Evolutionary conservation across 53 echinoderm and acorn worm species (phyloP).

Genomic region (Astropecten irregularis): DNA sequence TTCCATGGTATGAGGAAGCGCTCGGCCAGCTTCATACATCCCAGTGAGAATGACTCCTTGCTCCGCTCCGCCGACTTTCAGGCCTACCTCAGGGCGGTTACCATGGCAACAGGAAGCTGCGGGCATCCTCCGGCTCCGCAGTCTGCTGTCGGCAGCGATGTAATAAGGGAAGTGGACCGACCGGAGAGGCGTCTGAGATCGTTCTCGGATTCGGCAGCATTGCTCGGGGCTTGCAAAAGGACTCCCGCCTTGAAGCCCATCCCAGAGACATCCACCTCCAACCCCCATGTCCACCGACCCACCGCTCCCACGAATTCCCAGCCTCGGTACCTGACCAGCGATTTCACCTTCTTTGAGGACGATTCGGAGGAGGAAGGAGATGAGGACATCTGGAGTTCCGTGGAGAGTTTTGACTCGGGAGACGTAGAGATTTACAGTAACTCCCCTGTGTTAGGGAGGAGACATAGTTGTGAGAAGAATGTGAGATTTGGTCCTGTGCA

Average conservation of each 20-base stretch:
- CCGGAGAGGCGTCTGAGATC: slow-evolving; percentile 9
- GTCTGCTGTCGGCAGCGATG: too few species aligned
- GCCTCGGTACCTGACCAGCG: slow-evolving; percentile 21
- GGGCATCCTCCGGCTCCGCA: not conserved
- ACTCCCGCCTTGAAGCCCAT: slow-evolving; percentile 28
- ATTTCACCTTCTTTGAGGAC: slow-evolving; percentile 37
- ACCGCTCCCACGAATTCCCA: not conserved
- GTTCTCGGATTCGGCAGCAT: slow-evolving; percentile 2
- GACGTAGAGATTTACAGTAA: slow-evolving; percentile 28
- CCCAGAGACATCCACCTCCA: slow-evolving; percentile 3
- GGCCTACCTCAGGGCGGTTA: not conserved
- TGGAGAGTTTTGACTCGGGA: slow-evolving; percentile 40
- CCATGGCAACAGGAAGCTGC: not conserved
- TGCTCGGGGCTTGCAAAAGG: not conserved
- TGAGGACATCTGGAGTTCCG: slow-evolving; percentile 12
- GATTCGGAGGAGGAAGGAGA: slow-evolving; percentile 1
- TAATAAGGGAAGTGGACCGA: too few species aligned
- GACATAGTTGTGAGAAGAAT: not conserved
- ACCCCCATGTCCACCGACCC: not conserved
- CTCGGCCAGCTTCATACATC: slow-evolving; percentile 13
- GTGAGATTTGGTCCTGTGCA: slow-evolving; percentile 16
- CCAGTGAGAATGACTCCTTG: not conserved
- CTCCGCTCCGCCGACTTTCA: not conserved
- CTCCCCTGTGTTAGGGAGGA: not conserved
- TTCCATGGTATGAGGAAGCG: slow-evolving; percentile 36